phyloP scores from a whole-genome alignment of 2,797 vertebrate species.

The Geotrypetes seraphini region DNA sequence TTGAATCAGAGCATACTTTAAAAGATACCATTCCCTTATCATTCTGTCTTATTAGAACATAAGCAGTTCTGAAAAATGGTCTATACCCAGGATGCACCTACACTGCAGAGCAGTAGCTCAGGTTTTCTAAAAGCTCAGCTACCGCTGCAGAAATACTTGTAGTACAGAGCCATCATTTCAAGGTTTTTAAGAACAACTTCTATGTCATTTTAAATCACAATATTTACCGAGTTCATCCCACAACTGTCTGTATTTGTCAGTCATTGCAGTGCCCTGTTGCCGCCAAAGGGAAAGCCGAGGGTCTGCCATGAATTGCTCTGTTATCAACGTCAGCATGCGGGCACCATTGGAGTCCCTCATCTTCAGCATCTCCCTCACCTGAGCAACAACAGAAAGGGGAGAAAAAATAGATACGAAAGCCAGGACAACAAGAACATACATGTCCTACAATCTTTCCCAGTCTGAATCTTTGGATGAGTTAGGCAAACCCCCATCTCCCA shows the following conservation, averaged over 20 bases:
- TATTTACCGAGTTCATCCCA: constrained; percentile 94
- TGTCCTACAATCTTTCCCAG: not conserved
- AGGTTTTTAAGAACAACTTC: no score
- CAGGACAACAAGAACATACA: not conserved
- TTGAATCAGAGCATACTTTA: no score
- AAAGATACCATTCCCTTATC: no score
- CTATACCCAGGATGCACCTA: no score
- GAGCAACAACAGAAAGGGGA: constrained; percentile 18
- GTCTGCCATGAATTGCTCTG: constrained; percentile 94
- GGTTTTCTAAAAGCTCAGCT: no score
- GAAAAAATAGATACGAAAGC: constrained; percentile 5
- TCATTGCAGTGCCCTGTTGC: constrained; percentile 95
- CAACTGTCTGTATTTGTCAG: constrained; percentile 92
- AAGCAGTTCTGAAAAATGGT: no score
- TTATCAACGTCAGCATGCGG: constrained; percentile 92
- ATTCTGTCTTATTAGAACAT: no score
- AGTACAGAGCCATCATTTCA: no score
- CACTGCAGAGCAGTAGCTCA: no score
- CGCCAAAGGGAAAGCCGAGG: constrained; percentile 89
- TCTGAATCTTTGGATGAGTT: no score
- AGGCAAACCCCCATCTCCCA: no score
- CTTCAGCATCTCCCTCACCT: constrained; percentile 96
- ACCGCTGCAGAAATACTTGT: no score
- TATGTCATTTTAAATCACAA: constrained; percentile 10
- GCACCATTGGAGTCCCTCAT: constrained; percentile 95